Percentiles rank a stretch among this genome's conserved stretches.
Evolutionary conservation across 2,113 vertebrate species (phyloP).

Genomic region (Bucco capensis): DNA sequence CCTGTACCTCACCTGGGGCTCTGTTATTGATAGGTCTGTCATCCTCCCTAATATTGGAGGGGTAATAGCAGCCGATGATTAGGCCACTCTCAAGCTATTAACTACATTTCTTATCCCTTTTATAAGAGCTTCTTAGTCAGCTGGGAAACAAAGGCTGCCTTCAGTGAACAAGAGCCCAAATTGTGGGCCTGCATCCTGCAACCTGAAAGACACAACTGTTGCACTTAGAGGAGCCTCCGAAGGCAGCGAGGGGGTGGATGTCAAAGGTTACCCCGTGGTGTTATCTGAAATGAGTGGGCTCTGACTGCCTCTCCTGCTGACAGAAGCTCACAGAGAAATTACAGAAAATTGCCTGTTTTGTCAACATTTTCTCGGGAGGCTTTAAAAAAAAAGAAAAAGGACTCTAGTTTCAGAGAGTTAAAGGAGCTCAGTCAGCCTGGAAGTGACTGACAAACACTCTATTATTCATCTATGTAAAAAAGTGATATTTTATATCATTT

Average conservation of each 20-base stretch:
- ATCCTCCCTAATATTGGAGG: slow-evolving; percentile 90
- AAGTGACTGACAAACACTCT: slow-evolving; percentile 90
- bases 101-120: slow-evolving; percentile 89
- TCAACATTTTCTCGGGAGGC: slow-evolving; percentile 92
- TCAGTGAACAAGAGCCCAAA: slow-evolving; percentile 66
- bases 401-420: slow-evolving; percentile 72
- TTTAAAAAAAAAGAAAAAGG: slow-evolving; percentile 80
- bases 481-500: slow-evolving; percentile 93
- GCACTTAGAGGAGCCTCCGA: slow-evolving; percentile 74
- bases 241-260: slow-evolving; percentile 74
- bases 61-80: slow-evolving; percentile 90
- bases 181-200: slow-evolving; percentile 76
- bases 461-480: slow-evolving; percentile 82
- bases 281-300: slow-evolving; percentile 84
- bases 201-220: slow-evolving; percentile 91
- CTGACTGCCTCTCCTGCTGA: slow-evolving; percentile 82
- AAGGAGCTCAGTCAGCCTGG: slow-evolving; percentile 78
- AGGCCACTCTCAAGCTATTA: slow-evolving; percentile 90
- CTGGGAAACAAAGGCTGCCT: slow-evolving; percentile 84
- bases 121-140: slow-evolving; percentile 78
- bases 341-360: slow-evolving; percentile 95
- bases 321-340: slow-evolving; percentile 83
- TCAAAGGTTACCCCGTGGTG: slow-evolving; percentile 82
- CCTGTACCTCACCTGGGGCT: slow-evolving; percentile 71
- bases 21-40: slow-evolving; percentile 95